phyloP scores from a whole-genome alignment of 1,140 invertebrate species.

The Agrilus planipennis region DNA sequence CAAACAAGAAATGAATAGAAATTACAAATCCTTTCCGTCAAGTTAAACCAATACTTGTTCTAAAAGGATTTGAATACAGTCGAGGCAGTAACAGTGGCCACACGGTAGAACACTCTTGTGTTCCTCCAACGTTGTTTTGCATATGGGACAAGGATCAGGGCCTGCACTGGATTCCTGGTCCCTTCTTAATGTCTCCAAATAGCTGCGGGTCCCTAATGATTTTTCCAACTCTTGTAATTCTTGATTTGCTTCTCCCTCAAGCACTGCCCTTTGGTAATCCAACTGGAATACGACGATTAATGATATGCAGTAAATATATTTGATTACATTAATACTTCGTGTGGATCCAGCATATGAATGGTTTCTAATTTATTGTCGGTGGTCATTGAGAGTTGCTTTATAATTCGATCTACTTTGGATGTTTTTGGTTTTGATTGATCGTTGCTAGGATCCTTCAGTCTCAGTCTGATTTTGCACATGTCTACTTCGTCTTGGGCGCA shows the following conservation, averaged over 20 bases:
- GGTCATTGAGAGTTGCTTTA: constrained; percentile 23
- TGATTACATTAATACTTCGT: constrained; percentile 33
- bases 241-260: constrained; percentile 24
- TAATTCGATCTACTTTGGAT: constrained; percentile 16
- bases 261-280: constrained; percentile 17
- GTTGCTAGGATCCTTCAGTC: constrained; percentile 30
- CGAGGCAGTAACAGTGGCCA: constrained; percentile 55
- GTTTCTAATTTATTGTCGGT: constrained; percentile 29
- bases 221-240: constrained; percentile 31
- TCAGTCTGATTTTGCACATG: constrained; percentile 58
- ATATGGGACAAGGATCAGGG: constrained; percentile 60
- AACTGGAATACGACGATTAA: constrained; percentile 19
- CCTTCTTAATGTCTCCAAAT: constrained; percentile 34
- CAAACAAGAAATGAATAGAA: constrained; percentile 1
- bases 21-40: neutral
- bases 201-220: constrained; percentile 32
- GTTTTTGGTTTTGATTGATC: constrained; percentile 15
- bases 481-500: constrained; percentile 58
- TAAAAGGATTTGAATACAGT: constrained; percentile 41
- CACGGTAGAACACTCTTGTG: constrained; percentile 57
- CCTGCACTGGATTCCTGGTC: constrained; percentile 28
- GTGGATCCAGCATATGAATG: constrained; percentile 37
- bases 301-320: neutral
- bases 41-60: constrained; percentile 17
- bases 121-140: constrained; percentile 41